Conservation (phyloP, 2,113 vertebrate genomes). For the Ammodramus savannarum region DNA sequence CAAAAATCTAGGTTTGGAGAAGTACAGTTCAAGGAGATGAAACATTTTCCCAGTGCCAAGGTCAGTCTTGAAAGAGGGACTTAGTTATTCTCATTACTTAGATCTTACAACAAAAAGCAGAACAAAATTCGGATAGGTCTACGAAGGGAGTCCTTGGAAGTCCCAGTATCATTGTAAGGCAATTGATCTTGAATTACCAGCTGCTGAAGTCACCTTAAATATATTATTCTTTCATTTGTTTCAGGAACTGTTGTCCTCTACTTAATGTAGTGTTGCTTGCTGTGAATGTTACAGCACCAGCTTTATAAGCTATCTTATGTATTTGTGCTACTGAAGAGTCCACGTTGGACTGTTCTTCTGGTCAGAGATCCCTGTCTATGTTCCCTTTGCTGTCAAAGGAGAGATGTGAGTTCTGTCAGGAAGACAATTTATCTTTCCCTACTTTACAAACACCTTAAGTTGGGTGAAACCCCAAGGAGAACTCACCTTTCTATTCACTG, state of each 20-base stretch:
- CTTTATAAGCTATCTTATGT: not conserved
- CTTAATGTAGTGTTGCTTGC: not conserved
- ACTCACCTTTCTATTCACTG: not conserved
- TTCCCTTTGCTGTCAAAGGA: not conserved
- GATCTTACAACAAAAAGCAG: not conserved
- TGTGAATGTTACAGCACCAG: not conserved
- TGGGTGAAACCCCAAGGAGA: not conserved
- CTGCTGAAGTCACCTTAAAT: not conserved
- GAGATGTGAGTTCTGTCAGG: not conserved
- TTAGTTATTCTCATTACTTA: not conserved
- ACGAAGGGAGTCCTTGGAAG: not conserved
- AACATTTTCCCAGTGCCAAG: not conserved
- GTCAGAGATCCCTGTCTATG: not conserved
- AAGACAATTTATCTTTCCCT: not conserved
- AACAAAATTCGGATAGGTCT: not conserved
- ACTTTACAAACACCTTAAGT: not conserved
- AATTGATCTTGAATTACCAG: not conserved
- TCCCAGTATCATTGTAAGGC: not conserved
- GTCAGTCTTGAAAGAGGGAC: not conserved
- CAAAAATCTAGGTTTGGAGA: not conserved
- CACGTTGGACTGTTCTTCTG: not conserved
- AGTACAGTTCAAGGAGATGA: not conserved
- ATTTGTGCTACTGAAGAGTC: not conserved
- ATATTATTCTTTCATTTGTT: not conserved
- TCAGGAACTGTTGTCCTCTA: not conserved